Base-by-base conservation (phyloP, 2,113 vertebrate genomes). In the Pitta sordida region DNA sequence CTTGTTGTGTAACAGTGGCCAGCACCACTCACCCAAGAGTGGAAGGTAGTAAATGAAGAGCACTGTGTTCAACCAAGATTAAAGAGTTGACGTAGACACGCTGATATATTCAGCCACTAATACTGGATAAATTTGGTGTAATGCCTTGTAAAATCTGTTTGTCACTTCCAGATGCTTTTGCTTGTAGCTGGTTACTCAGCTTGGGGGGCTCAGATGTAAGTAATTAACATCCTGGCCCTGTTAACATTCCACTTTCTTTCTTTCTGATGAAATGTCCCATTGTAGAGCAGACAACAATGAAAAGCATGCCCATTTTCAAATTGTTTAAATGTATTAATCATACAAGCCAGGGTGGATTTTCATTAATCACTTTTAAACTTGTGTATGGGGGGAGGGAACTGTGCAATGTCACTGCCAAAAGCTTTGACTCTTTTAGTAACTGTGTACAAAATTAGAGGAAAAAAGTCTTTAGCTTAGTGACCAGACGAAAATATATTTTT, bases 331-430 rank as follows among this genome's bases (percentile, higher is more conserved):
- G 34, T 69, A 90, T 93, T 93, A 90, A 91, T 88, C 46, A 84
- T 36, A 49, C 46, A 70, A 77, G 41, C 58, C 0, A 0, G 76
- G 63, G 74, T 62, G 58, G 63, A 55, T 86, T 95, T 96, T 84
- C 94, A 92, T 91, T 81, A 95, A 90, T 89, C 24, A 88, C 85
- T 94, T 95, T 91, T 78, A 73, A 94, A 94, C 63, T 83, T 76
- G 82, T 48, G 34, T 52, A 19, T 27, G 58, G 29, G 53, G 55
- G 62, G 46, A 86, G 78, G 82, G 65, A 85, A 77, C 91, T 95
- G 92, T 4, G 18, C 51, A 96, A 58, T 90, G 73, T 94, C 92
- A 96, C 87, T 94, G 95, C 88, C 93, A 95, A 49, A 77, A 93
- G 71, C 70, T 79, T 49, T 3, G 13, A 69, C 82, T 85, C 84